Base-by-base conservation (phyloP, 2,888 invertebrate species). In the Selenia dentaria region DNA sequence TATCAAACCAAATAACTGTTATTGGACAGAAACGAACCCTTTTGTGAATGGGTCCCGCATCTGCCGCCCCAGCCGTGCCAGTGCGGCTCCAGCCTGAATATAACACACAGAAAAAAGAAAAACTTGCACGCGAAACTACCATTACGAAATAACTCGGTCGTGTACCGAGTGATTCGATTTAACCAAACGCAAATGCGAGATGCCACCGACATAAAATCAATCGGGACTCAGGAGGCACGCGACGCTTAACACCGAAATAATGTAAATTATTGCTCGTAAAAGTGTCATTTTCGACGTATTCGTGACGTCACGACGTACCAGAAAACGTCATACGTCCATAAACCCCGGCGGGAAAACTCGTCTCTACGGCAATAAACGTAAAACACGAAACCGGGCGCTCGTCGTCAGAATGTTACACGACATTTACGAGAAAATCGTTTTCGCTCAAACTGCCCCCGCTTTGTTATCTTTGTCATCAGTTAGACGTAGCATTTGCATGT, bases 231-330 rank as follows among this genome's bases (percentile, higher is more conserved):
- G 77, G 74, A 67, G 71, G 82, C 90, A 88, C 88, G 89, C 90
- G 82, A 89, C 73, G 76, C 81, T 82, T 80, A 80, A 85, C 86
- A 84, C 84, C 84, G 79, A 81, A 84, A 86, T 85, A 85, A 86
- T 84, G 86, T 88, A 88, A 88, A 89, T 89, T 86, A 89, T 88
- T 79, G 79, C 86, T 86, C 85, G 84, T 89, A 88, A 89, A 89
- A 83, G 82, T 88, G 88, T 88, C 89, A 87, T 90, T 87, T 85
- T 83, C 80, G 84, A 83, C 83, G 82, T 84, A 79, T 79, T 74
- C 75, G 85, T 88, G 89, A 89, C 89, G 88, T 89, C 86, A 88
- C 67, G 51, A 61, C 54, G 58, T 47, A 43, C 57, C 45, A 51
- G 54, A 58, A 62, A 68, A 64, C 59, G 67, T 57, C 64, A 54